Conservation (phyloP, 2,113 vertebrate species). For the Colossoma macropomum region DNA sequence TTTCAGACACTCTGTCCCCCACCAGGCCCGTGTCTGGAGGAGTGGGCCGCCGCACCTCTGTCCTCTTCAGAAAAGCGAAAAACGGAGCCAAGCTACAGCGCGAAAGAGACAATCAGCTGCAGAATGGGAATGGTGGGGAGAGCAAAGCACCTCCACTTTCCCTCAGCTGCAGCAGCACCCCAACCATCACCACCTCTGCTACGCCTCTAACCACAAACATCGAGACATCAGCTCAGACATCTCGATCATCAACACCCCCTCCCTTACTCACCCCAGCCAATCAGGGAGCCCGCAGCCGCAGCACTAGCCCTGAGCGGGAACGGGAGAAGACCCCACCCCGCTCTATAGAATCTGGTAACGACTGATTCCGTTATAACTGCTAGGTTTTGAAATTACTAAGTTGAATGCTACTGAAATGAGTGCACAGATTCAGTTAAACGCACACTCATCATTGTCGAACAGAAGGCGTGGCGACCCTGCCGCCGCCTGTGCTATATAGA, state of each 20-base stretch:
- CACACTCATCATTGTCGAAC: neutral
- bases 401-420: neutral
- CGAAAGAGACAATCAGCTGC: constrained; percentile 79
- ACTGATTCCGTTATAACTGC: neutral
- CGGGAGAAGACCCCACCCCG: constrained; percentile 78
- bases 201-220: constrained; percentile 28
- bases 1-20: constrained; percentile 67
- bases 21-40: constrained; percentile 65
- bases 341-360: constrained; percentile 81
- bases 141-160: constrained; percentile 49
- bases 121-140: constrained; percentile 79
- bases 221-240: constrained; percentile 50
- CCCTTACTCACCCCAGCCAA: constrained; percentile 60
- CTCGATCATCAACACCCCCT: constrained; percentile 65
- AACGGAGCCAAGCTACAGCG: constrained; percentile 88
- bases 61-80: constrained; percentile 94
- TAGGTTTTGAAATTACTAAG: constrained; percentile 12
- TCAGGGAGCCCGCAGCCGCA: constrained; percentile 59
- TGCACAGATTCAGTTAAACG: neutral
- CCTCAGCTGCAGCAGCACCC: constrained; percentile 61
- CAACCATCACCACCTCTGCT: constrained; percentile 58
- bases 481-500: neutral
- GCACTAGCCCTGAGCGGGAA: constrained; percentile 75
- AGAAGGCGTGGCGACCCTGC: no score
- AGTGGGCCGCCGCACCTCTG: constrained; percentile 88